Evolutionary conservation across 2,797 vertebrate species (phyloP).

Genomic region (Nothura maculosa): DNA sequence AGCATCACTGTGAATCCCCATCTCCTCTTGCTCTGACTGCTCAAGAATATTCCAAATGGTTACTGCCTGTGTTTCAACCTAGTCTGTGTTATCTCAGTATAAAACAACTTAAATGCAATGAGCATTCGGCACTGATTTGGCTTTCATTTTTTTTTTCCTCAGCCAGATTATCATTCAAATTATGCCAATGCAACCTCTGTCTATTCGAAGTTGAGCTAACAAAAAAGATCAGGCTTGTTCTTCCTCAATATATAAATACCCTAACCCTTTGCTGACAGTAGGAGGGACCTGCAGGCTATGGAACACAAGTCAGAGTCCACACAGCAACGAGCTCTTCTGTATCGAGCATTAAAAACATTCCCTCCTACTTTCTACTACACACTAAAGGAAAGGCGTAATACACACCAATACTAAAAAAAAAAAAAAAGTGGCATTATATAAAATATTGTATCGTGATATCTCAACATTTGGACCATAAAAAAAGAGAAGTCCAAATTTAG

Average conservation of each 20-base stretch:
- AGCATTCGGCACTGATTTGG: neutral
- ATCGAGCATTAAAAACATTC: neutral
- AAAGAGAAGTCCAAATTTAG: neutral
- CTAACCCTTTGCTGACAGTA: neutral
- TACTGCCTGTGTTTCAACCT: neutral
- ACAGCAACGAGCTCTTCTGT: neutral
- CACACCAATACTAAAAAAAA: neutral
- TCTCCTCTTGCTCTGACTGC: neutral
- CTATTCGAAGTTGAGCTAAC: neutral
- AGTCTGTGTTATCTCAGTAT: neutral
- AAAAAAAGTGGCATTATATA: neutral
- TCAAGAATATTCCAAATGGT: neutral
- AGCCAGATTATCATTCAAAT: neutral
- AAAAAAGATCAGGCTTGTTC: neutral
- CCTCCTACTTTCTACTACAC: constrained; percentile 5
- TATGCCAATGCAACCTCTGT: neutral
- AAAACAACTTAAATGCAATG: neutral
- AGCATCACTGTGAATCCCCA: neutral
- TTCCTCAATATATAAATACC: neutral
- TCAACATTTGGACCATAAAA: neutral
- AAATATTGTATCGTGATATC: neutral
- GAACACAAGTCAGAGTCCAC: neutral
- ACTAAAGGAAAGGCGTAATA: neutral
- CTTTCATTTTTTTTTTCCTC: neutral
- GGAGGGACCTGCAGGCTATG: neutral